Evolutionary conservation across 1,140 invertebrate species (phyloP), one percentile per base, ranked within the genome.

Genomic region (Oryctes rhinoceros): DNA sequence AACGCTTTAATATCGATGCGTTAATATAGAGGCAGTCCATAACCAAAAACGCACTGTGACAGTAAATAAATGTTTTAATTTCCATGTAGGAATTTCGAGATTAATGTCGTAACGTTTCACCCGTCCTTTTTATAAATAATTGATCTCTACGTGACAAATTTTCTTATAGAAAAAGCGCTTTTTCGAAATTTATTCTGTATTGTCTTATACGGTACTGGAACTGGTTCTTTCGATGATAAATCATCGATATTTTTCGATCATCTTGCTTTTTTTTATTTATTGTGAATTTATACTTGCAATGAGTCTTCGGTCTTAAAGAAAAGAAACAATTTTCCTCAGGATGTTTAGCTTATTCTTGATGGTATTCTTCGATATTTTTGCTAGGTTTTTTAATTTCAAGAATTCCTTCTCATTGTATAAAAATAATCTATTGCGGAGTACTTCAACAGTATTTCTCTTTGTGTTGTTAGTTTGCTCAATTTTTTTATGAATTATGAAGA

Each of bases 111-210:
- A 80, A 80, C 62, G 79, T 44, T 75, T 80, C 67, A n/a, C 76
- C 53, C 65, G 39, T 49, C 0, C 39, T 47, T 62, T 80, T 80
- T 39, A 80, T 80, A 80, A 80, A 80, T 59, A 80, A 80, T 67
- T 67, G 65, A 67, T 67, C 18, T 11, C 10, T 67, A 67, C 30
- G 30, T 67, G 65, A 53, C 49, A 53, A 53, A 53, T 53, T 53
- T 53, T 53, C 49, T 53, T 53, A 53, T 18, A 13, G 49, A 53
- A 53, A 53, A 53, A 53, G 49, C 49, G 49, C 9, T 53, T 53
- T 67, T 24, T 67, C 65, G 65, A 53, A 53, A 18, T 67, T 67
- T 67, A 67, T 67, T 67, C 30, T 6, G 6, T 30, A 67, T 18
- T 67, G 20, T 24, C 9, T 67, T 35, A 35, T 30, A 67, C 0